Evolutionary conservation across 2,888 invertebrate genomes (phyloP), one percentile per base, ranked within the genome.

Genomic region (Tenthredo notha): DNA sequence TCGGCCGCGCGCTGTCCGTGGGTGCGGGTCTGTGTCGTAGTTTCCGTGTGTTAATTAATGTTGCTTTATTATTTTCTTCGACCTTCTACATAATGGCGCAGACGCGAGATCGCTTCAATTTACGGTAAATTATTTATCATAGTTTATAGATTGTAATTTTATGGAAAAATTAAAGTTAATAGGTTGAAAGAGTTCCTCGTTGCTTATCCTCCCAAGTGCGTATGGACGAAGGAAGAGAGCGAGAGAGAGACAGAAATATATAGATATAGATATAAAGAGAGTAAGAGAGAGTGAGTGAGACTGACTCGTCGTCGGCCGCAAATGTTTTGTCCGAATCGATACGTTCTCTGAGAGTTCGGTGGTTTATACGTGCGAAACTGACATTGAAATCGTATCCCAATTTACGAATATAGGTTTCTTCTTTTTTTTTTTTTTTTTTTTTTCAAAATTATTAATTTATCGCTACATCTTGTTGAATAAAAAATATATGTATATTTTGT

Each of bases 281-380:
- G 33, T 21, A 9, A 2, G 33, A n/a, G 70, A 2, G 40, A 37
- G 70, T n/a, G 29, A 50, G 25, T 29, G 74, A 74, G 18, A 74
- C 43, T 10, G n/a, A 43, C 40, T 43, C 43, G 21, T 75, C 85
- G 86, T 86, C 84, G 84, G 85, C 86, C 88, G 89, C 89, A 88
- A 89, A 89, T 90, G 89, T 91, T 91, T 90, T 89, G 89, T 87
- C 88, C 89, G 88, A 91, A 91, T 91, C 91, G 90, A 91, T 91
- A 91, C 80, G 61, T 61, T 58, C 80, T 33, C 61, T 15, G 80
- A 61, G 61, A 54, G 77, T 77, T 29, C 25, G 77, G 77, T 29
- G 77, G 43, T 74, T 21, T 74, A 74, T 43, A 74, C 43, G 43
- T 77, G 77, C 54, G 29, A 77, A 77, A 77, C 72, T 74, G 72